These are phyloP conservation scores for Palaemon carinicauda DNA, from an alignment of 1,140 invertebrate genomes.

Conservation along the genomic window DNA sequence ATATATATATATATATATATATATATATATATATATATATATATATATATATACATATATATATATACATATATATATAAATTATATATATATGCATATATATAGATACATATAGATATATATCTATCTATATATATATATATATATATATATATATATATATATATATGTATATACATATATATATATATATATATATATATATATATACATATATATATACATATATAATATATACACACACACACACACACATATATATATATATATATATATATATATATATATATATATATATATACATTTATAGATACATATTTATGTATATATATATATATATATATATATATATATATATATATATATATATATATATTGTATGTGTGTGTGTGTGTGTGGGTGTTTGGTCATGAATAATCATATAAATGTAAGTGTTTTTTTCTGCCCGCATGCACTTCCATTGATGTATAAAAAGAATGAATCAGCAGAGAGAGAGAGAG, in stretches of 20 bases:
- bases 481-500: too few relatives aligned
- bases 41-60: neutral
- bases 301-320: neutral
- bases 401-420: too few relatives aligned
- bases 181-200: neutral
- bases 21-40: neutral
- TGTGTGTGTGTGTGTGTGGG: too few relatives aligned
- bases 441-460: too few relatives aligned
- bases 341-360: neutral
- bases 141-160: neutral
- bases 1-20: neutral
- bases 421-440: too few relatives aligned
- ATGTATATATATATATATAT: neutral
- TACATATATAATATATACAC: conserved; percentile 3
- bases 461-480: too few relatives aligned
- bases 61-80: neutral
- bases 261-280: neutral
- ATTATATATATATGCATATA: neutral
- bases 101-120: neutral
- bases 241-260: neutral
- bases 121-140: neutral
- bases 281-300: neutral
- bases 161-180: neutral
- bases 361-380: too few relatives aligned
- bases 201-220: conserved; percentile 9